Evolutionary conservation across 2,888 invertebrate genomes (phyloP), one percentile per base, ranked within the genome.

Genomic region (Orthosia incerta): DNA sequence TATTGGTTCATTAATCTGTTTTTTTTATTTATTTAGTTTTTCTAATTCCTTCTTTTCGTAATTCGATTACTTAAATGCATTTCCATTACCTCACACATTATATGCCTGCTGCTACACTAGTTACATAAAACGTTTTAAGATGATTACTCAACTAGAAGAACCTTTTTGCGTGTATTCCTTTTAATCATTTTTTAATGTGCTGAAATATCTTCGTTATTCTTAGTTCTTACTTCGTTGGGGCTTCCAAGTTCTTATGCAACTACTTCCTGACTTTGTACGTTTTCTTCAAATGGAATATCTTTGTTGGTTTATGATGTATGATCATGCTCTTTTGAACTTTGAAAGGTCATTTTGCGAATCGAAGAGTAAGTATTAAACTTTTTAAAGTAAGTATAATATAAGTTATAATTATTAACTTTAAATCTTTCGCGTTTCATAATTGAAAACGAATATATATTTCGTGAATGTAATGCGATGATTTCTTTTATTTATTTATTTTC

Each of bases 121-220:
- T 23, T 60, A 55, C 45, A 67, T 76, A 57, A 62, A 51, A 65
- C 59, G n/a, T 45, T 13, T 26, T 59, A 51, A 46, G 18, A 55
- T 82, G 18, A 63, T 72, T 9, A 39, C 39, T 83, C 23, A 53
- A 26, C 46, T 46, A 59, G 12, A 71, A 48, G n/a, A 74, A 59
- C 48, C 48, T 61, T 0, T 60, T 60, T 65, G 39, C 69, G 68
- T 59, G 63, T 72, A 77, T 83, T 77, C 62, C 63, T 71, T 83
- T 86, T 64, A 80, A 80, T 83, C 74, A 76, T 83, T 78, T 76
- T 84, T 85, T 81, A 86, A 86, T 69, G 75, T 77, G 62, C 60
- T 76, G 63, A 84, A 81, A 79, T 68, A 76, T 77, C 74, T 70
- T 60, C 70, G 65, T 81, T 79, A 77, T 86, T 77, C 70, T 64